Percentiles rank a stretch among this genome's conserved stretches.
These are phyloP conservation scores for Propithecus deckenii DNA, from an alignment of 2,797 vertebrate genomes.

Conservation along the genomic window DNA sequence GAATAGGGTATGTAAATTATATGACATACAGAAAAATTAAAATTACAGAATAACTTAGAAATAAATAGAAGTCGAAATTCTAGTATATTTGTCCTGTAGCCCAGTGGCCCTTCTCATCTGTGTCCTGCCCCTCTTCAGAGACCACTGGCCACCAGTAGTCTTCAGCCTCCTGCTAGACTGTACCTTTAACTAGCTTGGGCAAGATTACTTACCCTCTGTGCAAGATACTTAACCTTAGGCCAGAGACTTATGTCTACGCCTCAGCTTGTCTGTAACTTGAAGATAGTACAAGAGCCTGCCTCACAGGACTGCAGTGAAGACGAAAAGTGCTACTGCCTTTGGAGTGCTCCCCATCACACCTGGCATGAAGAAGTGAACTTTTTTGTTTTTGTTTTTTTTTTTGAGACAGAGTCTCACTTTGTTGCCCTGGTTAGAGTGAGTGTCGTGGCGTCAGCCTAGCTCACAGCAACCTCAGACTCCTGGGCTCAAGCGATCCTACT, in stretches of 20 bases:
- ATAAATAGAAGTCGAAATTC: neutral
- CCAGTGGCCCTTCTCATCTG: neutral
- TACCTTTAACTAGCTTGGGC: neutral
- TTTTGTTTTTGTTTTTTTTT: too few species aligned
- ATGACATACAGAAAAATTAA: neutral
- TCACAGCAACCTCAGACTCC: accelerated
- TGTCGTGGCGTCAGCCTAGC: accelerated
- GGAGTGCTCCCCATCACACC: neutral
- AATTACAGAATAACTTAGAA: neutral
- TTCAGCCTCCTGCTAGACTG: neutral
- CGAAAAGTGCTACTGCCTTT: neutral
- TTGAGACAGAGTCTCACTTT: too few species aligned
- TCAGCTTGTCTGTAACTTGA: neutral
- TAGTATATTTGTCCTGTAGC: neutral
- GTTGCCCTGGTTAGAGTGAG: too few species aligned
- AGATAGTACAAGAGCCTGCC: neutral
- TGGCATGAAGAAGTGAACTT: neutral
- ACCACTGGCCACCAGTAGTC: neutral
- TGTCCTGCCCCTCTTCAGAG: neutral
- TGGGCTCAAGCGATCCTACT: too few species aligned
- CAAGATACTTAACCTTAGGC: neutral
- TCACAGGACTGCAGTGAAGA: neutral
- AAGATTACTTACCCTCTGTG: neutral
- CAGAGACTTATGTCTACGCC: neutral
- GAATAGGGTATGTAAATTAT: neutral